These are phyloP conservation scores for Regulus satrapa DNA, from an alignment of 2,113 vertebrate genomes.

Conservation along the genomic window DNA sequence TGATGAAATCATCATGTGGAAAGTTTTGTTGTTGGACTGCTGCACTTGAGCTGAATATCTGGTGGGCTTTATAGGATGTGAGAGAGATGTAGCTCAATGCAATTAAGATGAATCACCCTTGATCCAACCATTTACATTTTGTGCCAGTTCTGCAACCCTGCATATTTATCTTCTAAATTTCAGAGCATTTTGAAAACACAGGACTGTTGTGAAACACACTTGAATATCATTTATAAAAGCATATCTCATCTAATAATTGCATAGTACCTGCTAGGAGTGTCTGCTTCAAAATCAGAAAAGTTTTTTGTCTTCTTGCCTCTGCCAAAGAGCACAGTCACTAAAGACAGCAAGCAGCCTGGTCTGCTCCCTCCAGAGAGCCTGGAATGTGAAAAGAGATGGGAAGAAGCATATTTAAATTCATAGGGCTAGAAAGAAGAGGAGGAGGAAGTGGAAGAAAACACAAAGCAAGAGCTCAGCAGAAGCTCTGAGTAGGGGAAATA, in stretches of 20 bases:
- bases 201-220: background rate
- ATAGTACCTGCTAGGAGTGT: background rate
- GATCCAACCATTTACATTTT: background rate
- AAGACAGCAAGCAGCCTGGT: background rate
- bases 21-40: background rate
- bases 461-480: background rate
- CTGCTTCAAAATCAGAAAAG: background rate
- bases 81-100: background rate
- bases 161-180: background rate
- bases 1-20: rapidly evolving
- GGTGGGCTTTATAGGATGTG: background rate
- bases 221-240: background rate
- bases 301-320: background rate
- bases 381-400: background rate
- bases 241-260: background rate
- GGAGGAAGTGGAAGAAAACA: background rate
- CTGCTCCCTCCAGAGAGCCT: background rate
- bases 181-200: background rate
- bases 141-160: background rate
- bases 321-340: background rate
- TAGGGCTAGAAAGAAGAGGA: background rate
- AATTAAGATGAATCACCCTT: background rate
- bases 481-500: background rate
- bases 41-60: background rate
- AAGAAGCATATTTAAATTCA: background rate